phyloP scores from a whole-genome alignment of 2,888 invertebrate species.

The Neoscelio sp. region DNA sequence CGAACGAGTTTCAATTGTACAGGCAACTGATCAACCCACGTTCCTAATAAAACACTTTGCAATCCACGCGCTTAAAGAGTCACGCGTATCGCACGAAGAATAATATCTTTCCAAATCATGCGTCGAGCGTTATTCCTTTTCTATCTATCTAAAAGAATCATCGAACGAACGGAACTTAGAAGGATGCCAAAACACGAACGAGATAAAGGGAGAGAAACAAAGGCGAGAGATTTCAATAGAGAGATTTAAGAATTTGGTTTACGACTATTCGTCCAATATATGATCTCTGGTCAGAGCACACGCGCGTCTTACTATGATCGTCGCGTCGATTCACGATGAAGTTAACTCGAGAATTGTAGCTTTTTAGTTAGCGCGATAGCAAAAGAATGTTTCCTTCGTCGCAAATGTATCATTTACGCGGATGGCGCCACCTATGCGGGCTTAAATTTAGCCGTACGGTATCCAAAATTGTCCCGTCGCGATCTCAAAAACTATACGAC shows the following conservation, averaged over 20 bases:
- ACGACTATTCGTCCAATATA: constrained; percentile 52
- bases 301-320: constrained; percentile 41
- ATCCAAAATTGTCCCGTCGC: background rate
- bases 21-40: no score
- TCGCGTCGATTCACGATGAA: constrained; percentile 5
- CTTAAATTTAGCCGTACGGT: no score
- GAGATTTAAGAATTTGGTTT: constrained; percentile 26
- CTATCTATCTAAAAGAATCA: no score
- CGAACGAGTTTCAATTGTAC: no score
- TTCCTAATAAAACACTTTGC: no score
- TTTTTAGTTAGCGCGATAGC: constrained; percentile 18
- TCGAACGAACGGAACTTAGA: no score
- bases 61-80: no score
- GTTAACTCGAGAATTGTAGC: constrained; percentile 8
- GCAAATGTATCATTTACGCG: background rate
- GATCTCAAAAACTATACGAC: no score
- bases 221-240: background rate
- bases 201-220: background rate
- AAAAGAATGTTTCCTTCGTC: constrained; percentile 20
- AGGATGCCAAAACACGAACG: no score
- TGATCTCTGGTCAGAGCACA: constrained; percentile 58
- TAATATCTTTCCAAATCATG: no score
- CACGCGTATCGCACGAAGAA: no score
- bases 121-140: no score
- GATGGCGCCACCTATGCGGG: constrained; percentile 14